Evolutionary conservation across 2,797 vertebrate genomes (phyloP), one percentile per base, ranked within the genome.

Genomic region (Sebastolobus alascanus): DNA sequence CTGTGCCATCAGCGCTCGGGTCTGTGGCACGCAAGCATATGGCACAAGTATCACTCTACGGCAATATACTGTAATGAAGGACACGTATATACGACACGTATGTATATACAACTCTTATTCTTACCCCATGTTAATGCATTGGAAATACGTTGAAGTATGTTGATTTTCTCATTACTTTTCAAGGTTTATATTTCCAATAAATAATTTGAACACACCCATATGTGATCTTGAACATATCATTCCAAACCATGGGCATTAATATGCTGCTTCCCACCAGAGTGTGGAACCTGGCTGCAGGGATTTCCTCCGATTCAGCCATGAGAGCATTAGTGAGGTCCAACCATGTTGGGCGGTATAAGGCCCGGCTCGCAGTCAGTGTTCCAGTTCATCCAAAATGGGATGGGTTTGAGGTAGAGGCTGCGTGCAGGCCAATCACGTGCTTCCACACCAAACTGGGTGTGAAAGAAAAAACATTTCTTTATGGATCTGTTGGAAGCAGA

Each of bases 11-110:
- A 83, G 71, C 58, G 25, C 59, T 71, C 10, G 13, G 35, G 56
- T 67, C 69, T 66, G 68, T 77, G 67, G 55, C 80, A 79, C 60
- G 82, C 77, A 66, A 73, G 20, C 79, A 81, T 76, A 85, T 77
- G 85, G 72, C 69, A 59, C 60, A 75, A 67, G 37, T 68, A 63
- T 80, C 38, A 5, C 38, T 61, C 33, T 14, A 13, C 50, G 37
- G 56, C 66, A 64, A 35, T 65, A 58, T 56, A 25, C 29, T 40
- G 31, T 54, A 52, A 59, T 72, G 27, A 71, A 60, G 71, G 25
- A 68, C 63, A 73, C 20, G 8, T 16, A 58, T 58, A 40, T 52
- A n/a, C 43, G 4, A 8, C 29, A 43, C 31, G 16, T n/a, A 27
- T 18, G 46, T 50, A 50, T 50, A 50, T 52, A 52, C 20, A 52